phyloP scores from a whole-genome alignment of 1,140 invertebrate genomes.

The Aporrectodea caliginosa region DNA sequence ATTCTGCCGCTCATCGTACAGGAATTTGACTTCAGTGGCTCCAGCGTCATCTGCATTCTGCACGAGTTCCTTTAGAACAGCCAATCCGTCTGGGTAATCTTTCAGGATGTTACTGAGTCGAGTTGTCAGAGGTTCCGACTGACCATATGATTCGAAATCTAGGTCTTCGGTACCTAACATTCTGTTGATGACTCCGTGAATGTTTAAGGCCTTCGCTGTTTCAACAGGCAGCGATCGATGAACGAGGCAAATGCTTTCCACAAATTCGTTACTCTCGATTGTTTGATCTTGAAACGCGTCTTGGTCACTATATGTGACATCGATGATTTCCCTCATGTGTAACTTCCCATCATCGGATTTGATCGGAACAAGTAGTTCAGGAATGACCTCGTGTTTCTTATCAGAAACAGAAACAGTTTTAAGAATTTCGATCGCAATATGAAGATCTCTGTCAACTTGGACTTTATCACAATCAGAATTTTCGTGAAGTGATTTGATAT shows the following conservation, averaged over 20 bases:
- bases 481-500: constrained; percentile 3
- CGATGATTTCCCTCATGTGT: not conserved
- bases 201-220: constrained; percentile 37
- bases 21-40: constrained; percentile 55
- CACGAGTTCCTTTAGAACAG: constrained; percentile 46
- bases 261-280: constrained; percentile 19
- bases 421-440: constrained; percentile 6
- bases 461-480: not conserved
- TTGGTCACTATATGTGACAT: constrained; percentile 38
- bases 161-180: constrained; percentile 29
- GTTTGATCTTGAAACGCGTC: constrained; percentile 30
- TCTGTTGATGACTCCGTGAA: constrained; percentile 34
- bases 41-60: constrained; percentile 54
- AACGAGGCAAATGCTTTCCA: constrained; percentile 36
- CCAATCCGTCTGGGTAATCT: constrained; percentile 44
- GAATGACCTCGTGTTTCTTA: not conserved
- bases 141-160: constrained; percentile 38
- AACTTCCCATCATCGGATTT: not conserved
- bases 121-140: constrained; percentile 39
- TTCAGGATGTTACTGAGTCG: constrained; percentile 37
- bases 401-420: not conserved
- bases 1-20: constrained; percentile 45
- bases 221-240: constrained; percentile 37
- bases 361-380: constrained; percentile 7
- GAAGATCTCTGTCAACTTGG: constrained; percentile 6